Evolutionary conservation across 2,113 vertebrate species (phyloP).

Genomic region (Gavia stellata): DNA sequence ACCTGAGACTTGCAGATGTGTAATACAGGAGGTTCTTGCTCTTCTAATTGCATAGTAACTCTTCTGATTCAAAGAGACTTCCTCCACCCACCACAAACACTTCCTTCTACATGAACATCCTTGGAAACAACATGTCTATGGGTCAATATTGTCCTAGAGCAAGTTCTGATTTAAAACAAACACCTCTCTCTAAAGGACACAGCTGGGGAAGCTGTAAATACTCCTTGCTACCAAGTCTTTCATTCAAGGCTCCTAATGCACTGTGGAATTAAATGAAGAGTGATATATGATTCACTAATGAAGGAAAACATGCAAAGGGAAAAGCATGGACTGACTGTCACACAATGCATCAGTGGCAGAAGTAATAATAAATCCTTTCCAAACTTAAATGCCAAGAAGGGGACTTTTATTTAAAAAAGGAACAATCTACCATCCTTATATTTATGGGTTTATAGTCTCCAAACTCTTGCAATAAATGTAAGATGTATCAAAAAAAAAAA

Average conservation of each 20-base stretch:
- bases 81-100: constrained; percentile 30
- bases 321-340: neutral
- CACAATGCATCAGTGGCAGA: neutral
- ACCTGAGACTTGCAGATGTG: constrained; percentile 7
- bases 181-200: neutral
- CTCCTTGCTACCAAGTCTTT: neutral
- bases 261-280: neutral
- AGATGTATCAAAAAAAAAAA: neutral
- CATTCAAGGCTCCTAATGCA: neutral
- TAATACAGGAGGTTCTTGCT: constrained; percentile 3
- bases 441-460: neutral
- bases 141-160: neutral
- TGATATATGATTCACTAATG: neutral
- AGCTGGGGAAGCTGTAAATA: neutral
- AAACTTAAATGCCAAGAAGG: neutral
- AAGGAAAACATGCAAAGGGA: neutral
- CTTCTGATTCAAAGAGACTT: neutral
- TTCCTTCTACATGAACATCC: neutral
- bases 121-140: neutral
- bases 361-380: neutral
- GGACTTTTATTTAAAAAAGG: neutral
- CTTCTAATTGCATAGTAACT: constrained; percentile 42
- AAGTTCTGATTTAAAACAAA: constrained; percentile 2
- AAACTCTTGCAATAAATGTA: neutral
- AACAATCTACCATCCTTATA: neutral